Evolutionary conservation across 2,888 invertebrate species (phyloP), one percentile per base, ranked within the genome.

Genomic region (Drosophila birchii): DNA sequence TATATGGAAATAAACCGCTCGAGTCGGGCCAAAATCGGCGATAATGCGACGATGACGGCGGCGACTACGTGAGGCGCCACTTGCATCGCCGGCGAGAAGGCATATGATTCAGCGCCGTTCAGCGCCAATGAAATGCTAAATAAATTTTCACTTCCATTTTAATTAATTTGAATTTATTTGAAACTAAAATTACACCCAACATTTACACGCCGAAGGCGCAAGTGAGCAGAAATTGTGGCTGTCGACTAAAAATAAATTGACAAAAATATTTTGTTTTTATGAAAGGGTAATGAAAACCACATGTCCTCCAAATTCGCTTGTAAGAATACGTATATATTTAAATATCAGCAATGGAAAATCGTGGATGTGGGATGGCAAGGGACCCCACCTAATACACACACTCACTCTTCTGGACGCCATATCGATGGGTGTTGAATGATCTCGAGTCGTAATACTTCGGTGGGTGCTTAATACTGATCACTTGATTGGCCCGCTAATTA

Each of bases 371-470:
- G 36, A 59, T 45, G n/a, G n/a, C n/a, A 45, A 45, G 47, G 51
- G 49, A 63, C 59, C 14, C 59, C 14, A 18, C 16, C 60, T 29
- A 55, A 81, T 26, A 26, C n/a, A 41, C 23, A 41, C 39, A 90
- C 90, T 90, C 78, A 90, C 90, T 82, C 89, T 90, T 77, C 80
- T 77, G 76, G 90, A 76, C 72, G 90, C 88, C 90, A 90, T 90
- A 75, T 80, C 81, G 63, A 56, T 51, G 72, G 43, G 11, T 59
- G 56, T 53, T 55, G 68, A 66, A 66, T 74, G 74, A 59, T 71
- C 57, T 34, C 39, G 63, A 80, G 54, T 72, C 53, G 47, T 63
- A 75, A 75, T 78, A 79, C 66, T 73, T 76, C 29, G 16, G 20
- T 23, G 49, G 45, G 34, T 69, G 51, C 64, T 61, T 76, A 76